Evolutionary conservation across 2,113 vertebrate genomes (phyloP).

Genomic region (Corythaixoides concolor): DNA sequence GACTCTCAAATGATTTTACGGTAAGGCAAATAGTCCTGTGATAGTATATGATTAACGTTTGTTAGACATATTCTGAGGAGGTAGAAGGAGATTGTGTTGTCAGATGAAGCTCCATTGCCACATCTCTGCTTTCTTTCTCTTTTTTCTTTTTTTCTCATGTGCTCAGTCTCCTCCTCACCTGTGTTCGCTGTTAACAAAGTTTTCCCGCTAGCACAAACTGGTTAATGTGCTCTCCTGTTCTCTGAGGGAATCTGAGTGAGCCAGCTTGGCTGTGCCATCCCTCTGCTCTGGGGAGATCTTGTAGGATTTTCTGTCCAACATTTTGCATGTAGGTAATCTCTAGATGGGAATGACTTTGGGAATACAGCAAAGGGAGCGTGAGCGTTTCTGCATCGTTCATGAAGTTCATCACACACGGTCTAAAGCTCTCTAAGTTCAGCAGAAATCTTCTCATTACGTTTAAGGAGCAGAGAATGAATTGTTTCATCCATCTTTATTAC

Average conservation of each 20-base stretch:
- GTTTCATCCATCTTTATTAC: not conserved
- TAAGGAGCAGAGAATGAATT: not conserved
- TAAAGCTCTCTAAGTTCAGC: not conserved
- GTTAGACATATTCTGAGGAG: not conserved
- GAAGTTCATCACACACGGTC: not conserved
- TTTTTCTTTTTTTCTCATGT: not conserved
- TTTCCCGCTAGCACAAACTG: not conserved
- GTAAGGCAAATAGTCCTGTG: not conserved
- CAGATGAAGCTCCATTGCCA: not conserved
- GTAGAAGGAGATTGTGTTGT: not conserved
- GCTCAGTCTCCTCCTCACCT: not conserved
- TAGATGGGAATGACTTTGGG: not conserved
- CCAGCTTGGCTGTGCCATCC: not conserved
- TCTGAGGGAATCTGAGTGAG: not conserved
- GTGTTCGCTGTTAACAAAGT: not conserved
- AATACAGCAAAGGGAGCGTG: not conserved
- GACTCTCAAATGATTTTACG: not conserved
- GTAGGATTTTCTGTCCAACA: not conserved
- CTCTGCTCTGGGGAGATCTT: not conserved
- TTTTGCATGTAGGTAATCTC: not conserved
- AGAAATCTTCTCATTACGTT: not conserved
- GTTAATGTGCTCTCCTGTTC: not conserved
- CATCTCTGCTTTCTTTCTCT: not conserved
- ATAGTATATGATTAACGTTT: rapidly evolving
- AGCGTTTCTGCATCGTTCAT: not conserved